Conservation (phyloP, 2,797 vertebrate genomes). For the Propithecus deckenii region DNA sequence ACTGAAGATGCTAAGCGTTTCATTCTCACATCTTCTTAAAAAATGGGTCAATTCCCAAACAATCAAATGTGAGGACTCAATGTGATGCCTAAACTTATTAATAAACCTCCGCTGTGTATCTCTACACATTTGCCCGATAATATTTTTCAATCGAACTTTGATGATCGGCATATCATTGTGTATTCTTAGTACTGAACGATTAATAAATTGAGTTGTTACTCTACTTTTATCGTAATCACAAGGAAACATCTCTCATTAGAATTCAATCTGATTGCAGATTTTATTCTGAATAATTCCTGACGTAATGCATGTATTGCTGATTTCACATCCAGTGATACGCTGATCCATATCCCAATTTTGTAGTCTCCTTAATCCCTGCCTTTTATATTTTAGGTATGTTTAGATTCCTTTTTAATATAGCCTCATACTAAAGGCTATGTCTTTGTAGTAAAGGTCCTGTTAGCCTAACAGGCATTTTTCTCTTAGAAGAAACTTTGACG, state of each 20-base stretch:
- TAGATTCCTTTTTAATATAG: not conserved
- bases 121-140: not conserved
- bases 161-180: not conserved
- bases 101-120: not conserved
- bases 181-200: not conserved
- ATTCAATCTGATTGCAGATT: not conserved
- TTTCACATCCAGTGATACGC: not conserved
- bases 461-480: not conserved
- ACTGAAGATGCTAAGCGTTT: not conserved
- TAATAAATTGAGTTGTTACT: not conserved
- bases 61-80: not conserved
- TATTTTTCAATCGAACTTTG: not conserved
- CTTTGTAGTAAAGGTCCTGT: not conserved
- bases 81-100: not conserved
- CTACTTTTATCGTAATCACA: not conserved
- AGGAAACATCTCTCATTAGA: not conserved
- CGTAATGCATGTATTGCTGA: not conserved
- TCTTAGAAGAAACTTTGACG: not conserved
- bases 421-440: not conserved
- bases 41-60: not conserved
- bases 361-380: not conserved
- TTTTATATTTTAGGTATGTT: not conserved
- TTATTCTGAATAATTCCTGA: constrained; percentile 32
- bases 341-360: not conserved
- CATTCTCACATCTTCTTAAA: not conserved